Conservation (phyloP, 2,113 vertebrate species). For the Odobenus rosmarus region DNA sequence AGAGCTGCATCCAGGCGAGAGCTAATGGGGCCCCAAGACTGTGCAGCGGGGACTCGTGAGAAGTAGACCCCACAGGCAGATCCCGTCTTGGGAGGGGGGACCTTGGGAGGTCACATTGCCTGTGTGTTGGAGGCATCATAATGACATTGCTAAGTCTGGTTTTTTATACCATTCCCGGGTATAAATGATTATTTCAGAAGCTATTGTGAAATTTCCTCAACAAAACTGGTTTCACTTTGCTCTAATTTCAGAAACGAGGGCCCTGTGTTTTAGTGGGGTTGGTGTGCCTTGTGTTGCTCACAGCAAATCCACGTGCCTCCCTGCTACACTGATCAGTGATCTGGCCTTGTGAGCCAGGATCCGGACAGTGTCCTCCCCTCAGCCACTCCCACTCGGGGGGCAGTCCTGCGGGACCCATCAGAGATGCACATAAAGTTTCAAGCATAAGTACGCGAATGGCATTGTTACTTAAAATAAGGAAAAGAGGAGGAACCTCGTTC, state of each 20-base stretch:
- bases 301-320: not conserved
- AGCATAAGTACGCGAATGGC: not conserved
- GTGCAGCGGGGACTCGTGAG: rapidly evolving
- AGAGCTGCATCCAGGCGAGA: not conserved
- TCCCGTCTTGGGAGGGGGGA: not conserved
- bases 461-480: not conserved
- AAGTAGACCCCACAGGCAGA: rapidly evolving
- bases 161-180: not conserved
- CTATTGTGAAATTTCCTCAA: not conserved
- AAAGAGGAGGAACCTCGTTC: not conserved
- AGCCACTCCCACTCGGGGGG: not conserved
- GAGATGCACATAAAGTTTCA: too few species aligned
- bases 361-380: rapidly evolving
- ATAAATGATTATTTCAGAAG: too few species aligned
- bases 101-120: not conserved
- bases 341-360: rapidly evolving
- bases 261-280: not conserved
- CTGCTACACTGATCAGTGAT: rapidly evolving
- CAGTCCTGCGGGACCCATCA: too few species aligned
- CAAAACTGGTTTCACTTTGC: not conserved
- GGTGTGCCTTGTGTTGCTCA: rapidly evolving
- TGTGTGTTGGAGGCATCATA: too few species aligned
- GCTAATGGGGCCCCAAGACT: too few species aligned
- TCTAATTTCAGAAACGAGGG: not conserved
- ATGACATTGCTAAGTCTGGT: not conserved